Conservation (phyloP, 2,888 invertebrate genomes). For the Trissoscelio sp. region DNA sequence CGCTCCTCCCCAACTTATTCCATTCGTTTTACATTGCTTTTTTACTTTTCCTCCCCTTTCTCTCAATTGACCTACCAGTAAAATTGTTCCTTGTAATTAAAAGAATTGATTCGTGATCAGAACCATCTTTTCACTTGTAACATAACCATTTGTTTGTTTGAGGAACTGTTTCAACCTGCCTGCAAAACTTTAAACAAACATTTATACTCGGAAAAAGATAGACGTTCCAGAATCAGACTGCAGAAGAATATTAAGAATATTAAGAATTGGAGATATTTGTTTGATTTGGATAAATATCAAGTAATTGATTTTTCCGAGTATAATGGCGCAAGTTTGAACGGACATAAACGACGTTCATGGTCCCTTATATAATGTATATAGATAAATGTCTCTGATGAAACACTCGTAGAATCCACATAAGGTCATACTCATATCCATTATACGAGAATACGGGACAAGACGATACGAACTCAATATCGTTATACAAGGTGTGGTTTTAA, state of each 20-base stretch:
- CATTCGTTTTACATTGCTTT: constrained; percentile 9
- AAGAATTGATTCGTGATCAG: not conserved
- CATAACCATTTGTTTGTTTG: constrained; percentile 66
- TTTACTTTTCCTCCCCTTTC: too few species aligned
- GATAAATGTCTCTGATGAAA: constrained; percentile 56
- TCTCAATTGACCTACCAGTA: not conserved
- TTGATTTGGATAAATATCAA: not conserved
- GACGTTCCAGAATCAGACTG: not conserved
- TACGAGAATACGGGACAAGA: constrained; percentile 52
- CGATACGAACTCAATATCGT: constrained; percentile 44
- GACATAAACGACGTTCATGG: constrained; percentile 60
- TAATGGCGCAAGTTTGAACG: constrained; percentile 39
- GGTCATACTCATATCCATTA: constrained; percentile 48
- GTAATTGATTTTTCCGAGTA: constrained; percentile 35
- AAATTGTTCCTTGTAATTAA: not conserved
- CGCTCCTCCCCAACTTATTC: not conserved
- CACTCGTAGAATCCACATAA: constrained; percentile 46
- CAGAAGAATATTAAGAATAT: too few species aligned
- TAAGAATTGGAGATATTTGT: too few species aligned
- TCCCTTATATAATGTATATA: constrained; percentile 59
- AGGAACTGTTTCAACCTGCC: constrained; percentile 74
- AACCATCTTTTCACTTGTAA: constrained; percentile 59
- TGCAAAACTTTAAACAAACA: constrained; percentile 56
- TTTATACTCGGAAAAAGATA: constrained; percentile 29
- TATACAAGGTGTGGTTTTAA: constrained; percentile 58